Conservation (phyloP, 2,888 invertebrate species). For the Gastracanthus pulcherrimus region DNA sequence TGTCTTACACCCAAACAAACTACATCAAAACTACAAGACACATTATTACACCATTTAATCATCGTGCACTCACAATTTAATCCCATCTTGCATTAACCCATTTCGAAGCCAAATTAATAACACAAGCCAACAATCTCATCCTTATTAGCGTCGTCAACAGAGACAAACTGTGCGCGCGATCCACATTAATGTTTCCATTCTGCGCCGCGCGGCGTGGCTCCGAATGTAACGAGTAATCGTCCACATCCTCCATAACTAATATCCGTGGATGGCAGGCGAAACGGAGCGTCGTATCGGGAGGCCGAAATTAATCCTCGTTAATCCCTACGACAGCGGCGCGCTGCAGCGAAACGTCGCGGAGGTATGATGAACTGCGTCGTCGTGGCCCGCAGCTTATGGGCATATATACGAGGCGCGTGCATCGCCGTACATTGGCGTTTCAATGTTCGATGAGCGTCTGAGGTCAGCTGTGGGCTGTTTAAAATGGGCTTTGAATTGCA, state of each 20-base stretch:
- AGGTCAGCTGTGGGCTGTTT: too few relatives aligned
- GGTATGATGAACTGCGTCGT: background rate
- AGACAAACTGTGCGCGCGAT: constrained; percentile 17
- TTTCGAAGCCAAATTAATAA: background rate
- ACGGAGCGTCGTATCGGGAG: background rate
- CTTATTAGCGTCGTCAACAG: background rate
- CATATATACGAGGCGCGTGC: too few relatives aligned
- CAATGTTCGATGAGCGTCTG: too few relatives aligned
- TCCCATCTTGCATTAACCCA: background rate
- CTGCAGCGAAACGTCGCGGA: too few relatives aligned
- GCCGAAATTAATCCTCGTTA: constrained; percentile 42
- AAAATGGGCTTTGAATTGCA: too few relatives aligned
- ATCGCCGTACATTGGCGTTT: too few relatives aligned
- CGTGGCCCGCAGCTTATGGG: background rate
- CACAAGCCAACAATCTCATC: background rate
- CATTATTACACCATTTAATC: too few relatives aligned
- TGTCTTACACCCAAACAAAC: too few relatives aligned
- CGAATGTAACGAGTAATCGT: background rate
- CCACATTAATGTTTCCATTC: constrained; percentile 21
- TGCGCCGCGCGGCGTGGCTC: background rate
- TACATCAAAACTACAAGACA: too few relatives aligned
- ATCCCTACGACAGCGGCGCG: background rate
- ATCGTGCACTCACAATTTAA: too few relatives aligned
- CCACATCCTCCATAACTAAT: constrained; percentile 33
- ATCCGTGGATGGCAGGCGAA: background rate